Conservation (phyloP, 2,113 vertebrate genomes). For the zebrafish (Danio rerio) region GRCz12tu NC_133198.1:49598001-49598500, state of each 20-base stretch:
- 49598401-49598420: background rate
- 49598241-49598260: constrained; percentile 21
- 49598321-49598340: background rate
- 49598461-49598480: too few species aligned
- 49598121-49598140: constrained; percentile 11
- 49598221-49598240: background rate
- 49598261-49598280: constrained; percentile 29
- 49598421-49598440: too few species aligned
- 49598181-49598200: constrained; percentile 26
- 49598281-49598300: background rate
- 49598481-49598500: too few species aligned
- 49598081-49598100: too few species aligned
- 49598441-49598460: too few species aligned
- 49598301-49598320: background rate
- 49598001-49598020: too few species aligned
- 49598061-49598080: too few species aligned
- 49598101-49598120: background rate
- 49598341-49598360: background rate
- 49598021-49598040: background rate
- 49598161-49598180: constrained; percentile 38
- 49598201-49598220: constrained; percentile 4
- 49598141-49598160: constrained; percentile 15
- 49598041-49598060: too few species aligned
- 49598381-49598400: too few species aligned
- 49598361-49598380: background rate